Percentiles rank a stretch among this genome's conserved stretches.
phyloP scores from a whole-genome alignment of 2,888 invertebrate species.

The Papilio gigon region DNA sequence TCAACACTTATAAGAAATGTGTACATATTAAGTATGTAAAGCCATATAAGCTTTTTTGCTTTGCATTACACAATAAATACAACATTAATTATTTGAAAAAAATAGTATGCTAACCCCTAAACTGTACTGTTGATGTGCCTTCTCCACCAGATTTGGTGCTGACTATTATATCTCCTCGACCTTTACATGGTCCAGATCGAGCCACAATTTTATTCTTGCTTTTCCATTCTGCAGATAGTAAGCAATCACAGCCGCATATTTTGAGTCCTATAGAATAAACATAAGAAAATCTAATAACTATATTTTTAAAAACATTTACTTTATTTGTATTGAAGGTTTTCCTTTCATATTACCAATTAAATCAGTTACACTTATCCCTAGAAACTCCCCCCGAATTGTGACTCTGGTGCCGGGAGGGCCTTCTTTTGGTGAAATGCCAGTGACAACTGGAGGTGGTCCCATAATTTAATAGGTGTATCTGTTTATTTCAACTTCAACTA shows the following conservation, averaged over 20 bases:
- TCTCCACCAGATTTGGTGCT: slow-evolving; percentile 93
- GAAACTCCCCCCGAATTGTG: slow-evolving; percentile 96
- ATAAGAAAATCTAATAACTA: too few relatives aligned
- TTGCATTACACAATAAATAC: too few relatives aligned
- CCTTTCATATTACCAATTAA: slow-evolving; percentile 85
- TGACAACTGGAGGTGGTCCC: slow-evolving; percentile 93
- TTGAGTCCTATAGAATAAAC: slow-evolving; percentile 87
- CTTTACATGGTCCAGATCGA: slow-evolving; percentile 95
- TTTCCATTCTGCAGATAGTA: slow-evolving; percentile 98
- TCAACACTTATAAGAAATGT: too few relatives aligned
- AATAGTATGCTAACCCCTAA: slow-evolving; percentile 83
- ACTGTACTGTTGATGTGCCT: slow-evolving; percentile 94
- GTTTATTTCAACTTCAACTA: not conserved
- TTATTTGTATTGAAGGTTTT: not conserved
- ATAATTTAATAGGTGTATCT: slow-evolving; percentile 61
- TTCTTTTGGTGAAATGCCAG: slow-evolving; percentile 99
- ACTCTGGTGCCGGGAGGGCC: slow-evolving; percentile 98
- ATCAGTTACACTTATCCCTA: slow-evolving; percentile 93
- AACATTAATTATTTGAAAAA: not conserved
- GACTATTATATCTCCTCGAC: slow-evolving; percentile 95
- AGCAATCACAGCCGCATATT: slow-evolving; percentile 97
- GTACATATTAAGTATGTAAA: too few relatives aligned
- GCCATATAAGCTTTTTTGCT: too few relatives aligned
- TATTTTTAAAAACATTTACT: not conserved
- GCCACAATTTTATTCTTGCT: slow-evolving; percentile 98